Evolutionary conservation across 2,113 vertebrate species (phyloP).

Genomic region (Thomomys bottae): DNA sequence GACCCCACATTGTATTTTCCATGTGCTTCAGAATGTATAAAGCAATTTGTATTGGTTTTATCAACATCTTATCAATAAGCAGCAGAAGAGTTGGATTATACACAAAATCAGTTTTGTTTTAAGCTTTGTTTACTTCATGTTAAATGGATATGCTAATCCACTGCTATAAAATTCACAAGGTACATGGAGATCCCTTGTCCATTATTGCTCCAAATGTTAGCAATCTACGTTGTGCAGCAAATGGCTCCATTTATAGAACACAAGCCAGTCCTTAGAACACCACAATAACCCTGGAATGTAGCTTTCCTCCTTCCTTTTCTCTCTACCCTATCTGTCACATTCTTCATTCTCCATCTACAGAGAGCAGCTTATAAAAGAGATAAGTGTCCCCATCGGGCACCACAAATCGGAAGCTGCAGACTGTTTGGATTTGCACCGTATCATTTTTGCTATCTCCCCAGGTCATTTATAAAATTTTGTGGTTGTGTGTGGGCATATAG

Average conservation of each 20-base stretch:
- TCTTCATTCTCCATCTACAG: neutral
- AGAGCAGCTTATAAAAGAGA: constrained; percentile 36
- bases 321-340: neutral
- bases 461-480: neutral
- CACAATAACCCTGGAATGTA: neutral
- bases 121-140: constrained; percentile 79
- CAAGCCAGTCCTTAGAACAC: constrained; percentile 61
- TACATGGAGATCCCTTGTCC: constrained; percentile 76
- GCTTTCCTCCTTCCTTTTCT: neutral
- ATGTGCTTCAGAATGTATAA: constrained; percentile 73
- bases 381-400: neutral
- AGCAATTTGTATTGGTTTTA: constrained; percentile 80
- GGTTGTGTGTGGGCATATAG: neutral
- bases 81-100: constrained; percentile 73
- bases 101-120: constrained; percentile 74
- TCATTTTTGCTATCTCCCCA: constrained; percentile 30
- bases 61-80: constrained; percentile 80
- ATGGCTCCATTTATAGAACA: constrained; percentile 80
- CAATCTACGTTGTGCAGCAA: constrained; percentile 59
- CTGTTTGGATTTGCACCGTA: constrained; percentile 41
- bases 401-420: neutral
- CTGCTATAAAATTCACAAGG: constrained; percentile 82
- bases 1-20: constrained; percentile 75
- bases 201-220: constrained; percentile 76
- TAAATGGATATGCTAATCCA: constrained; percentile 81